Evolutionary conservation across 2,888 invertebrate species (phyloP), one percentile per base, ranked within the genome.

Genomic region (Monoplex corrugatus): DNA sequence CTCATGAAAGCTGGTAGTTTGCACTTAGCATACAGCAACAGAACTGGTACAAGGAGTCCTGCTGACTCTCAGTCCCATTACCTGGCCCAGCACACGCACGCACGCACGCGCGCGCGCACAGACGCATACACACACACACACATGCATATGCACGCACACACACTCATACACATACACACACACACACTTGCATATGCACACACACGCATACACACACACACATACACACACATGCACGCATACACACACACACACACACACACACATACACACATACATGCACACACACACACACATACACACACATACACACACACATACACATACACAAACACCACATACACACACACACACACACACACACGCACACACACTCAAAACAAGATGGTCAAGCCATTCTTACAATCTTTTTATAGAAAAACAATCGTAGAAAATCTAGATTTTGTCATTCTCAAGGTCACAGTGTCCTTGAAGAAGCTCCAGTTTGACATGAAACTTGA

Each of bases 1-100:
- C n/a, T n/a, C n/a, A n/a, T n/a, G n/a, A n/a, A n/a, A n/a, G n/a
- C n/a, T n/a, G n/a, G n/a, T n/a, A n/a, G n/a, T n/a, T n/a, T n/a
- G n/a, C n/a, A n/a, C n/a, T n/a, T n/a, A n/a, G n/a, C n/a, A n/a
- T n/a, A n/a, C n/a, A n/a, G n/a, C n/a, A n/a, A n/a, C n/a, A n/a
- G n/a, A n/a, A n/a, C n/a, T n/a, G n/a, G n/a, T n/a, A n/a, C n/a
- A n/a, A n/a, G n/a, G n/a, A n/a, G n/a, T n/a, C n/a, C n/a, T n/a
- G n/a, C n/a, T n/a, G n/a, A n/a, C n/a, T n/a, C n/a, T n/a, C n/a
- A n/a, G n/a, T n/a, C n/a, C n/a, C n/a, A n/a, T n/a, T n/a, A n/a
- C n/a, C n/a, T n/a, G n/a, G n/a, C n/a, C n/a, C 75, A 75, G 28
- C 80, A 80, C 80, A 80, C 80, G n/a, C 80, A 80, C 44, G 2